Base-by-base conservation (phyloP, 1,140 invertebrate genomes). In the Amyelois transitella region DNA sequence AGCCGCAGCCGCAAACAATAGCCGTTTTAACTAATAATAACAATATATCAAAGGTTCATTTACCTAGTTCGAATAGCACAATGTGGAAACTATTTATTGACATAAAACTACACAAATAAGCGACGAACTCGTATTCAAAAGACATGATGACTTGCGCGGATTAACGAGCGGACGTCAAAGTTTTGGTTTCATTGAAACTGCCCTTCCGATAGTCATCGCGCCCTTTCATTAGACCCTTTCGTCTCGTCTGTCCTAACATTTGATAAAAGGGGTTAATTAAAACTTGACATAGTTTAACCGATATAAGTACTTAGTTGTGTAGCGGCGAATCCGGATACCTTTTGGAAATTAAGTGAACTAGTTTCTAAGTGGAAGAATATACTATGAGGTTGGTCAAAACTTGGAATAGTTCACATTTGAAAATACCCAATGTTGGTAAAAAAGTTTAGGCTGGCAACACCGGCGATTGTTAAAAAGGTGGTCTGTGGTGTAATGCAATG, bases 131-230 rank as follows among this genome's bases (percentile, higher is more conserved):
- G 62, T 71, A 69, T 58, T 69, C 59, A 69, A 69, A 64, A 52
- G 58, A 43, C 43, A 57, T 62, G 62, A 53, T 64, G 61, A 64
- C 60, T 58, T 64, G 54, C 64, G 58, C 58, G 61, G 60, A 61
- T 58, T 69, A 72, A 67, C 64, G 67, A 69, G 62, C 32, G n/a
- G 3, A 28, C 25, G 25, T 38, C 65, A 55, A 77, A 80, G 68
- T 78, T 76, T 65, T 66, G 67, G 62, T 72, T 66, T 72, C 73
- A 81, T 81, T 81, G 78, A 80, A 81, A 78, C 71, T 72, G 63
- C 62, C 67, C 63, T 56, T 61, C 62, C 62, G 75, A 83, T 83
- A 77, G 68, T 67, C 76, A 77, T 79, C 75, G 63, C 59, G 51
- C 69, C 78, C 69, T 78, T 77, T 70, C 61, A 70, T 60, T 60